A percentile compares a stretch with the other conserved stretches of the same genome.
These are phyloP conservation scores for Andrena fulva DNA, from an alignment of 2,888 invertebrate genomes.

Conservation along the genomic window DNA sequence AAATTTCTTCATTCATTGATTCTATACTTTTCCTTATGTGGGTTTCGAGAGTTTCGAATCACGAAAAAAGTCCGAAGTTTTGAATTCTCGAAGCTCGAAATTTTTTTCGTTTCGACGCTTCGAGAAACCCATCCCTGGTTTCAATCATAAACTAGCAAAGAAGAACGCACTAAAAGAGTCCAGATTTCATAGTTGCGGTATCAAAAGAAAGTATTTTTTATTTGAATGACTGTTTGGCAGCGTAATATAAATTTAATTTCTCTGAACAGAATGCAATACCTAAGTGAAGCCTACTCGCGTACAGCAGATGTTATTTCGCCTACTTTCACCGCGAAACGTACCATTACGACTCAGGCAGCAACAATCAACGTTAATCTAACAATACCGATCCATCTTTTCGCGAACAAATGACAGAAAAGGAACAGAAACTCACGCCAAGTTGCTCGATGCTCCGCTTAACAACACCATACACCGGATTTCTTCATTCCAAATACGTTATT, in stretches of 20 bases:
- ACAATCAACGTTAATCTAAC: constrained; percentile 55
- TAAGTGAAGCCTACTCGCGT: constrained; percentile 60
- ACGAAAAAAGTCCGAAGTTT: too few species aligned
- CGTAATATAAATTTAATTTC: constrained; percentile 50
- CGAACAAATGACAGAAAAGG: constrained; percentile 41
- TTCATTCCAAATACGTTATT: neutral
- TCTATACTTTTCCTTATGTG: too few species aligned
- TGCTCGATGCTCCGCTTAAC: constrained; percentile 23
- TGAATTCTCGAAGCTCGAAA: too few species aligned
- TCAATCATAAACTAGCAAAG: constrained; percentile 18
- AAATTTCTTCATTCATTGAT: too few species aligned
- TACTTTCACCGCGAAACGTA: constrained; percentile 44
- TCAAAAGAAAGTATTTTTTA: constrained; percentile 59
- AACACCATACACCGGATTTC: constrained; percentile 2
- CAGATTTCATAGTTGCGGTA: constrained; percentile 37
- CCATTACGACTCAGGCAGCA: constrained; percentile 31
- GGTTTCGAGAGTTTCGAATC: too few species aligned
- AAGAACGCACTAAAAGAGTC: constrained; percentile 1
- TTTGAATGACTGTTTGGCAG: constrained; percentile 46
- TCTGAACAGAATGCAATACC: constrained; percentile 48
- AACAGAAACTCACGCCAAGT: constrained; percentile 47
- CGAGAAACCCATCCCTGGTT: constrained; percentile 1
- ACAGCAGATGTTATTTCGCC: constrained; percentile 46
- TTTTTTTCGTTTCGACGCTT: too few species aligned
- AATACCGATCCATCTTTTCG: constrained; percentile 41